phyloP scores from a whole-genome alignment of 2,888 invertebrate species.

The Tachystola acroxantha region DNA sequence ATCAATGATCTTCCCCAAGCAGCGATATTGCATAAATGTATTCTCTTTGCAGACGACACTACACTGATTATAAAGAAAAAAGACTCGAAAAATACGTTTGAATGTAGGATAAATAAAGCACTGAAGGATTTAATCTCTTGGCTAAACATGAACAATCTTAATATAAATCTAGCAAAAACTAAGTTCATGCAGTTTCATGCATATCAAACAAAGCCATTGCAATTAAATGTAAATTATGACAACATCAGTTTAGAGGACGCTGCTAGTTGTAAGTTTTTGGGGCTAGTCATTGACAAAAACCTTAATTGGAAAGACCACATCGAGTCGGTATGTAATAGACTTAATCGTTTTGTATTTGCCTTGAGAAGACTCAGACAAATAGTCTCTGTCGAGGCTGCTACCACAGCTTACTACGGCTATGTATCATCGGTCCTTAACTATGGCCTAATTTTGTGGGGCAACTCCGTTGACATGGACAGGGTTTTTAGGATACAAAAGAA shows the following conservation, averaged over 20 bases:
- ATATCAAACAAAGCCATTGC: not conserved
- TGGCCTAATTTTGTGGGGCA: slow-evolving; percentile 14
- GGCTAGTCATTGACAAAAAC: not conserved
- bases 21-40: not conserved
- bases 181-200: not conserved
- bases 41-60: slow-evolving; percentile 11
- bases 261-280: not conserved
- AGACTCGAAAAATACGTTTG: not conserved
- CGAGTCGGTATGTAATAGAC: not conserved
- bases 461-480: slow-evolving; percentile 7
- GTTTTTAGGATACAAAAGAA: slow-evolving; percentile 13
- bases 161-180: slow-evolving; percentile 7
- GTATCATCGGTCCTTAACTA: slow-evolving; percentile 12
- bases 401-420: slow-evolving; percentile 4
- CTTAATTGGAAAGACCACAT: not conserved
- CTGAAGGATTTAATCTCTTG: slow-evolving; percentile 5
- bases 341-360: not conserved
- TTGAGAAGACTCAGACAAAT: not conserved
- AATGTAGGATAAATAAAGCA: slow-evolving; percentile 5
- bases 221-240: not conserved
- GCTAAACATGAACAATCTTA: slow-evolving; percentile 8
- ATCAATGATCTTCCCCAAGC: slow-evolving; percentile 7
- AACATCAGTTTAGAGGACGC: not conserved
- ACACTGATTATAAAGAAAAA: not conserved
- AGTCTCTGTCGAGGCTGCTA: slow-evolving; percentile 2